Evolutionary conservation across 2,797 vertebrate genomes (phyloP).

Genomic region (Eptatretus atami): DNA sequence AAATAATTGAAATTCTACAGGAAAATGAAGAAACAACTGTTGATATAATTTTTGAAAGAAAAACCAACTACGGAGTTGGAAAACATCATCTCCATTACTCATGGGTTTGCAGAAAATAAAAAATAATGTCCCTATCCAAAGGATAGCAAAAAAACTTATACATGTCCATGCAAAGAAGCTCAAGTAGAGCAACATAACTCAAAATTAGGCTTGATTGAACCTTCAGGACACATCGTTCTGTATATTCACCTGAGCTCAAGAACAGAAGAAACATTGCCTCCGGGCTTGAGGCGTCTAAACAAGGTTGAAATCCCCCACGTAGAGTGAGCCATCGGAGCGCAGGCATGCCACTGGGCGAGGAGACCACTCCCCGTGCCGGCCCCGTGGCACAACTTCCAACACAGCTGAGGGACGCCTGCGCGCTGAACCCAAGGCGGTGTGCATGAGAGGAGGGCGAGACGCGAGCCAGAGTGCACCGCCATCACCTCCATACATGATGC

Average conservation of each 20-base stretch:
- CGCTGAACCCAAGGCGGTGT: neutral
- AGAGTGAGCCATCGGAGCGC: neutral
- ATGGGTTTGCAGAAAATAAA: too few species aligned
- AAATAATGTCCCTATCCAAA: too few species aligned
- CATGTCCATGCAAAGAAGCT: too few species aligned
- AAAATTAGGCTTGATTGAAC: neutral
- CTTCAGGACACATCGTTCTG: neutral
- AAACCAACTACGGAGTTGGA: too few species aligned
- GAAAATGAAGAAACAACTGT: too few species aligned
- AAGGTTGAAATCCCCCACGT: conserved; percentile 1
- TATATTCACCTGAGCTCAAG: neutral
- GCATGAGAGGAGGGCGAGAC: neutral
- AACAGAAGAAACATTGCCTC: neutral
- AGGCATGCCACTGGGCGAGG: neutral
- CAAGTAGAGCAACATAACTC: too few species aligned
- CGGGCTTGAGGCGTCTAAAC: neutral
- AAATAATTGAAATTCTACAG: too few species aligned
- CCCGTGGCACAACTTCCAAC: neutral
- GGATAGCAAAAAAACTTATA: too few species aligned
- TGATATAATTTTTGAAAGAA: too few species aligned
- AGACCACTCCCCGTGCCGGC: neutral
- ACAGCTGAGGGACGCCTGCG: neutral
- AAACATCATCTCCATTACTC: too few species aligned
- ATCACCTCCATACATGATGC: neutral
- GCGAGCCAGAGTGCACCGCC: neutral